Percentiles rank a stretch among this genome's conserved stretches.
Evolutionary conservation across 2,797 vertebrate genomes (phyloP).

Genomic region (Antrozous pallidus): DNA sequence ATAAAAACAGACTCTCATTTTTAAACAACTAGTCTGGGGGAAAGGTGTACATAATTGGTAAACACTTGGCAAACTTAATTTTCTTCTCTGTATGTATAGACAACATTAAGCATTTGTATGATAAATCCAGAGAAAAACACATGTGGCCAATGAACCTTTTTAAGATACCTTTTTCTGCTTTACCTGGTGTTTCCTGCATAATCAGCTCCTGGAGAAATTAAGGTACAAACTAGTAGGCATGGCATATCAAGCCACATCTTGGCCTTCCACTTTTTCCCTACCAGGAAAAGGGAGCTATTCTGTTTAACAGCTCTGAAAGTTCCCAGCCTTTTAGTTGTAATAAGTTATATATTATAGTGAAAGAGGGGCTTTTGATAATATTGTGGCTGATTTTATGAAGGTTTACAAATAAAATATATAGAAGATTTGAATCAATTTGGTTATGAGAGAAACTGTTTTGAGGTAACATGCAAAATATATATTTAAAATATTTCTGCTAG

Average conservation of each 20-base stretch:
- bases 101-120: background rate
- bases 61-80: background rate
- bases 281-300: background rate
- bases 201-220: background rate
- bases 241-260: background rate
- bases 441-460: background rate
- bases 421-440: background rate
- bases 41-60: background rate
- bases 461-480: background rate
- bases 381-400: background rate
- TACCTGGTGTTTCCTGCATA: background rate
- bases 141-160: background rate
- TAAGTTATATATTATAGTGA: background rate
- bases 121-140: background rate
- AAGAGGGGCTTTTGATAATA: background rate
- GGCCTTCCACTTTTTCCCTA: background rate
- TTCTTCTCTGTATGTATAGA: background rate
- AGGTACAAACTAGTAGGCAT: background rate
- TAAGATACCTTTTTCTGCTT: background rate
- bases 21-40: background rate
- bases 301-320: background rate
- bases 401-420: background rate
- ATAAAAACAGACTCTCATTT: background rate
- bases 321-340: background rate
- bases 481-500: background rate